A percentile compares a stretch with the other conserved stretches of the same genome.
Evolutionary conservation across 2,888 invertebrate species (phyloP).

Genomic region (Plebejus melissa): DNA sequence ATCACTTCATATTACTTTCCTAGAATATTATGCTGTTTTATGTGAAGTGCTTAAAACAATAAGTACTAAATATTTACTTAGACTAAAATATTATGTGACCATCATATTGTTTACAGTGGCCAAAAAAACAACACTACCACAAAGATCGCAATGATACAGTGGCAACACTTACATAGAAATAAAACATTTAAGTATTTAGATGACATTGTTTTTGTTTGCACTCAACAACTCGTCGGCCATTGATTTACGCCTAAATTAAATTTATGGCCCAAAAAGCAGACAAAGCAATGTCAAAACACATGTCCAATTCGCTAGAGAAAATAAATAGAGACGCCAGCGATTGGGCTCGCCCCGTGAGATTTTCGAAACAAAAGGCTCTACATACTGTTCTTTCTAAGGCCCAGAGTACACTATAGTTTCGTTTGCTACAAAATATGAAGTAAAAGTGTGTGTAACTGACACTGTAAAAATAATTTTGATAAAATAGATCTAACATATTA

Average conservation of each 20-base stretch:
- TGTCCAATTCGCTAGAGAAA: slow-evolving; percentile 42
- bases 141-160: not conserved
- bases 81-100: not conserved
- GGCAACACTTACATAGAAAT: slow-evolving; percentile 6
- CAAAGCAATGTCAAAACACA: slow-evolving; percentile 55
- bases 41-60: no score
- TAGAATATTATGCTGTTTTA: no score
- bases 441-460: not conserved
- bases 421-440: not conserved
- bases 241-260: slow-evolving; percentile 22
- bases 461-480: no score
- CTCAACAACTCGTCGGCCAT: slow-evolving; percentile 7
- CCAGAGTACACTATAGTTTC: not conserved
- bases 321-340: slow-evolving; percentile 53
- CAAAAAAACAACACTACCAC: no score
- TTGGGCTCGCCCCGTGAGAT: slow-evolving; percentile 56
- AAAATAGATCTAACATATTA: no score
- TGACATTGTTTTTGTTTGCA: slow-evolving; percentile 21
- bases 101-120: not conserved
- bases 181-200: slow-evolving; percentile 17
- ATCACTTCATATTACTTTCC: no score
- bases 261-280: slow-evolving; percentile 28
- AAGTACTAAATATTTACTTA: no score
- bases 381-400: not conserved
- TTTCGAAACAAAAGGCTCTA: slow-evolving; percentile 58